These are phyloP conservation scores for Cydia fagiglandana DNA, from an alignment of 1,140 invertebrate genomes.

Conservation along the genomic window DNA sequence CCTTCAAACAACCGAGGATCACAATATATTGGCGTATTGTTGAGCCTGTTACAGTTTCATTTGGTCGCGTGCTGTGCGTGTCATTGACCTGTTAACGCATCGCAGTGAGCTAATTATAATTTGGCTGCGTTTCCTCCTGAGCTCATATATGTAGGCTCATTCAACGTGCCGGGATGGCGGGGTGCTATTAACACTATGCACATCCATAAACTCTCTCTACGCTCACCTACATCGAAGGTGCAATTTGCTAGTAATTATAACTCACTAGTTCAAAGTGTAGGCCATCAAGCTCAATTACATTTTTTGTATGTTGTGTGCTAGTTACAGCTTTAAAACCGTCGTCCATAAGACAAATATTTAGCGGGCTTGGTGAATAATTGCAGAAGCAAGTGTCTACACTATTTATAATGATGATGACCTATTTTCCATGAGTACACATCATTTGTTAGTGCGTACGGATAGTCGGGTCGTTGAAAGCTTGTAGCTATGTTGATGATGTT, in stretches of 20 bases:
- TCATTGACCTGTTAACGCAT: conserved; percentile 74
- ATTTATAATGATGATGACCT: conserved; percentile 19
- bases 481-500: conserved; percentile 19
- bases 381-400: not conserved
- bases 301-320: conserved; percentile 12
- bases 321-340: not conserved
- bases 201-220: conserved; percentile 18
- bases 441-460: conserved; percentile 17
- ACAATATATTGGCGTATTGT: conserved; percentile 40
- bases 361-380: not conserved
- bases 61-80: conserved; percentile 47
- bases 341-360: not conserved
- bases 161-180: not conserved
- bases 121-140: conserved; percentile 48
- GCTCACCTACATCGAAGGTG: conserved; percentile 23
- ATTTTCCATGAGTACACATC: not conserved
- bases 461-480: not conserved
- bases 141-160: not conserved
- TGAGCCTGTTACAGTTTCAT: conserved; percentile 50
- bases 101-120: conserved; percentile 68
- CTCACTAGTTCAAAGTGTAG: conserved; percentile 12
- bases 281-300: conserved; percentile 15
- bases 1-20: conserved; percentile 40
- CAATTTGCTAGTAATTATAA: conserved; percentile 22
- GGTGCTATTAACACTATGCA: not conserved